Conservation (phyloP, 2,113 vertebrate genomes). For the Enhydra lutris region DNA sequence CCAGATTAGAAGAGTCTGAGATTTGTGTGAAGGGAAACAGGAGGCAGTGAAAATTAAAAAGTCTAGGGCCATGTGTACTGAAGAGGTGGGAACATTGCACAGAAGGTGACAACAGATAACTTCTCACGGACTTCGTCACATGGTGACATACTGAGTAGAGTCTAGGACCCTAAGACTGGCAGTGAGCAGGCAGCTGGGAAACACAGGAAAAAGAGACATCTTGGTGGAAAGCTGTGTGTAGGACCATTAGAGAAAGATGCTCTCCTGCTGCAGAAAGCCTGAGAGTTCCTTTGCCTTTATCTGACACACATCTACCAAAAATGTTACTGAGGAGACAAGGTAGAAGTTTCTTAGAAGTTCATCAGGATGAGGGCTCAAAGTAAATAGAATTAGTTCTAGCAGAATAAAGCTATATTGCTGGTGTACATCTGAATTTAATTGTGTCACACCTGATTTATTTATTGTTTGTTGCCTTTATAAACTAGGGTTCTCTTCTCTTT, state of each 20-base stretch:
- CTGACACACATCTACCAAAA: not conserved
- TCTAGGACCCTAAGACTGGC: not conserved
- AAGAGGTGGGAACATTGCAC: not conserved
- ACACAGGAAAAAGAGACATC: not conserved
- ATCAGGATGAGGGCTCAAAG: not conserved
- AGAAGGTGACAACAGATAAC: not conserved
- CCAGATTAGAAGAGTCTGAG: not conserved
- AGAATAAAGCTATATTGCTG: not conserved
- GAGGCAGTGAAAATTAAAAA: not conserved
- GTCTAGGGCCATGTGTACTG: too few relatives aligned
- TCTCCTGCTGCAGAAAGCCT: not conserved
- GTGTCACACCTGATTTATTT: not conserved
- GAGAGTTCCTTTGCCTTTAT: not conserved
- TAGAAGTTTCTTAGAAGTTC: not conserved
- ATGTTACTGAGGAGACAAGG: not conserved
- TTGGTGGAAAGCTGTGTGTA: not conserved
- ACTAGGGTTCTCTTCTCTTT: not conserved
- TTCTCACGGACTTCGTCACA: not conserved
- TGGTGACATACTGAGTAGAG: not conserved
- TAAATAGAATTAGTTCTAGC: not conserved
- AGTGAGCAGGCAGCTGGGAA: not conserved
- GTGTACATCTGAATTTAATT: not conserved
- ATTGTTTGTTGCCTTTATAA: not conserved
- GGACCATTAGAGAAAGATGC: not conserved
- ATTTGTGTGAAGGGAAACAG: not conserved